phyloP scores from a whole-genome alignment of 1,140 invertebrate species.

The Tyrophagus putrescentiae region DNA sequence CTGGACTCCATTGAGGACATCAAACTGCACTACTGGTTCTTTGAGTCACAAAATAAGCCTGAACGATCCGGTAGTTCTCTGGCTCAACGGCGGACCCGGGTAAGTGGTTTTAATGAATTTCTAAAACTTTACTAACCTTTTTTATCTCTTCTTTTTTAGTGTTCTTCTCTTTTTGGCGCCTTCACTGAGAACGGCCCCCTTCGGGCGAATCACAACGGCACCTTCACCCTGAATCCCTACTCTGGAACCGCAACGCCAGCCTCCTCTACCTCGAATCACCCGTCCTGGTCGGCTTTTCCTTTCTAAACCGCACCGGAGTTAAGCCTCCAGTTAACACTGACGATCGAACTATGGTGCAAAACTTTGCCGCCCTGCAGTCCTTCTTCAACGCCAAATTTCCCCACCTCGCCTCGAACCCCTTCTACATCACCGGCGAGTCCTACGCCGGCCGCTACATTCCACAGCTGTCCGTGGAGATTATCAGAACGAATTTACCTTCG shows the following conservation, averaged over 20 bases:
- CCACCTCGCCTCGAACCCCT: conserved; percentile 33
- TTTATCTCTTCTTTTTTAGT: no score
- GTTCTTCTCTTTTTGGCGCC: conserved; percentile 38
- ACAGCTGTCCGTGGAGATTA: conserved; percentile 37
- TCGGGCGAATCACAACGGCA: conserved; percentile 32
- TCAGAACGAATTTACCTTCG: conserved; percentile 31
- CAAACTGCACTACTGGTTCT: conserved; percentile 35
- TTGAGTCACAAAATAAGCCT: conserved; percentile 37
- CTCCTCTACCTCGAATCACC: conserved; percentile 47
- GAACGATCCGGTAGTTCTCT: conserved; percentile 39
- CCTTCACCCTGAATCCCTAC: conserved; percentile 35
- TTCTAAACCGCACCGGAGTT: conserved; percentile 37
- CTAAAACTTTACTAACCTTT: no score
- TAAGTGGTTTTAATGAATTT: no score
- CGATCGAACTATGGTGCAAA: conserved; percentile 34
- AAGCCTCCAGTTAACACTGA: conserved; percentile 37
- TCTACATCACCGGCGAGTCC: conserved; percentile 38
- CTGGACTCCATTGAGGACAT: conserved; percentile 26
- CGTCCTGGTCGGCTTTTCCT: conserved; percentile 43
- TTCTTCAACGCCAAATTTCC: conserved; percentile 39
- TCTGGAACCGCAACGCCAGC: conserved; percentile 52
- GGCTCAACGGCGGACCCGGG: conserved; percentile 38
- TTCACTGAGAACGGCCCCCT: conserved; percentile 42
- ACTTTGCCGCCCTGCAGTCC: conserved; percentile 36
- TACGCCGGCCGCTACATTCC: conserved; percentile 39